Percentiles rank a stretch among this genome's conserved stretches.
phyloP scores from a whole-genome alignment of 2,113 vertebrate genomes.

The Hemichromis elongatus region DNA sequence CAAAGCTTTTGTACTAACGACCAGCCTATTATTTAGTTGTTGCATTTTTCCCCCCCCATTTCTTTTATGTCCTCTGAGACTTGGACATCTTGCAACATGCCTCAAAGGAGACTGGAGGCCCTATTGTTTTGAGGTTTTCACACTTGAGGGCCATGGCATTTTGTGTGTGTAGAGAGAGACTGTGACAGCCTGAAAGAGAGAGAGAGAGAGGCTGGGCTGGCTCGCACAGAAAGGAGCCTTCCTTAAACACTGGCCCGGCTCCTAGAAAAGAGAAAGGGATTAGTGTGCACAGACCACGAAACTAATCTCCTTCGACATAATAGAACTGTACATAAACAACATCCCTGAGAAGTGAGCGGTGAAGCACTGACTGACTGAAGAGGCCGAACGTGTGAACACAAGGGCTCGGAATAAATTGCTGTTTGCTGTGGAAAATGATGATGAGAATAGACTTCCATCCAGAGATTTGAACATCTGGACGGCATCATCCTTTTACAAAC shows the following conservation, averaged over 20 bases:
- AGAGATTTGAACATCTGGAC: constrained; percentile 19
- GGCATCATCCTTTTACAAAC: background rate
- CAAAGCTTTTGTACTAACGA: constrained; percentile 49
- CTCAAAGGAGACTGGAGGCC: constrained; percentile 63
- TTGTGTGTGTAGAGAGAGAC: constrained; percentile 41
- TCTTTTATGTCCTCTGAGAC: constrained; percentile 55
- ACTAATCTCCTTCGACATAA: constrained; percentile 73
- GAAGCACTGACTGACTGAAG: constrained; percentile 39
- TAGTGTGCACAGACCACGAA: constrained; percentile 61
- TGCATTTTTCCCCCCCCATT: constrained; percentile 25
- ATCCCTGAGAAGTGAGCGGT: constrained; percentile 58
- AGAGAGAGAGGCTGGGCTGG: constrained; percentile 45
- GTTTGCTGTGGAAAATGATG: background rate
- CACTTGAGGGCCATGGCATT: constrained; percentile 65
- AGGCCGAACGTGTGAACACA: constrained; percentile 52
- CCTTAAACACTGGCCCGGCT: constrained; percentile 55
- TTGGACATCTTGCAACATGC: constrained; percentile 60
- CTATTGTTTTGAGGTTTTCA: constrained; percentile 70
- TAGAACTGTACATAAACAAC: constrained; percentile 75
- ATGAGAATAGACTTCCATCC: background rate
- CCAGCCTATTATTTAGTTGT: constrained; percentile 60
- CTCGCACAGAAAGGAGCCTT: constrained; percentile 49
- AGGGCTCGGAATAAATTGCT: constrained; percentile 42
- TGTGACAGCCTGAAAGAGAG: constrained; percentile 59
- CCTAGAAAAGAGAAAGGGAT: constrained; percentile 61